phyloP scores from a whole-genome alignment of 2,113 vertebrate species.

The Panthera leo region DNA sequence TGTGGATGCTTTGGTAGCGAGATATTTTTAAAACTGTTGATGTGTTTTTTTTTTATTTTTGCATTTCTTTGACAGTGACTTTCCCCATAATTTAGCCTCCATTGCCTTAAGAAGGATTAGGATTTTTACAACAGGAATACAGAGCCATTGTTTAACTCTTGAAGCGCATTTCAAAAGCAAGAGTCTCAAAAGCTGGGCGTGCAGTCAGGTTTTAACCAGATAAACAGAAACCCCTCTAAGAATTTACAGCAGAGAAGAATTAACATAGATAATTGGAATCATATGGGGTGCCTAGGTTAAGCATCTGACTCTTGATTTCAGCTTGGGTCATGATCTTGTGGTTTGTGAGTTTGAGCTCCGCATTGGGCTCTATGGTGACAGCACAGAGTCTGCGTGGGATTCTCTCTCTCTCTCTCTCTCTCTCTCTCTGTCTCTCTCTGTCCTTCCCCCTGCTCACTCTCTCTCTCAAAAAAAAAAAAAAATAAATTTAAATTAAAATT shows the following conservation, averaged over 20 bases:
- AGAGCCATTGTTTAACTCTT: neutral
- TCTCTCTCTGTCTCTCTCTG: no score
- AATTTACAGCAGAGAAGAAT: neutral
- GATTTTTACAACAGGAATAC: neutral
- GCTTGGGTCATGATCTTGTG: no score
- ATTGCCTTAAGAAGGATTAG: constrained; percentile 1
- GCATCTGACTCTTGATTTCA: no score
- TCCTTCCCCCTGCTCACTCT: no score
- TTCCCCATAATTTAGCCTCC: neutral
- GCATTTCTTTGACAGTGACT: neutral
- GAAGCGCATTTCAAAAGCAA: constrained; percentile 36
- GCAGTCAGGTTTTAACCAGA: neutral
- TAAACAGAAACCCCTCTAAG: neutral
- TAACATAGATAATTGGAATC: neutral
- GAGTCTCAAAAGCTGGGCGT: neutral
- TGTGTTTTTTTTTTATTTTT: neutral
- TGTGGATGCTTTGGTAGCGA: neutral
- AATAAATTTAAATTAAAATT: no score
- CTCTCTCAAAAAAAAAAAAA: no score
- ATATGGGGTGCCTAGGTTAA: neutral
- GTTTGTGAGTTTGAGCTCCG: no score
- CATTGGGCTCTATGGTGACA: no score
- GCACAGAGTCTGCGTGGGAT: no score
- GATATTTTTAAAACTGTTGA: neutral
- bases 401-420: no score